Evolutionary conservation across 2,113 vertebrate species (phyloP).

Genomic region (Nerophis lumbriciformis): DNA sequence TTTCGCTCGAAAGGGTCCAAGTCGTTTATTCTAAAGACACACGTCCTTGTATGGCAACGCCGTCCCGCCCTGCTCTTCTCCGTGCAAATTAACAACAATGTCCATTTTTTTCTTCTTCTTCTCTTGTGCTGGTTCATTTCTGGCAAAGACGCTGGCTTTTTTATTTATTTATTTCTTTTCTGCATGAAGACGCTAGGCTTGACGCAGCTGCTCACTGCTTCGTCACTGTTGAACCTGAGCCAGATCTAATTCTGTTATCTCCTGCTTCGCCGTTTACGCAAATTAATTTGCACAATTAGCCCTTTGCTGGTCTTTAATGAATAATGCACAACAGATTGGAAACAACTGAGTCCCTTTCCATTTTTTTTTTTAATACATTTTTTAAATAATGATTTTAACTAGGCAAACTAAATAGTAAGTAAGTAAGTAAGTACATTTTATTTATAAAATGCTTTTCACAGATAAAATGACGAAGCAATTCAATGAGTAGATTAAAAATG

Average conservation of each 20-base stretch:
- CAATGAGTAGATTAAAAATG: no score
- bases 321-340: constrained; percentile 87
- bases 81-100: constrained; percentile 91
- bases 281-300: constrained; percentile 99
- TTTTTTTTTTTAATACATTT: background rate
- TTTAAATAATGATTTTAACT: background rate
- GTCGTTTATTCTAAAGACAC: constrained; percentile 91
- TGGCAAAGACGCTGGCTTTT: constrained; percentile 74
- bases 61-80: constrained; percentile 60
- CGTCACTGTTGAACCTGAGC: constrained; percentile 86
- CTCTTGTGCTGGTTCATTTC: constrained; percentile 94
- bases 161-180: no score
- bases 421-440: no score
- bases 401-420: no score
- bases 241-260: constrained; percentile 99
- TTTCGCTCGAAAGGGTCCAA: constrained; percentile 61
- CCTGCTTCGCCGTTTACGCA: constrained; percentile 95
- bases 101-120: constrained; percentile 81
- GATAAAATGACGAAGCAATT: no score
- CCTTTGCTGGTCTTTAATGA: constrained; percentile 92
- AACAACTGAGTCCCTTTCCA: constrained; percentile 54
- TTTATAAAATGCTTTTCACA: no score
- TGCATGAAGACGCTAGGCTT: no score
- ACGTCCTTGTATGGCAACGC: constrained; percentile 71
- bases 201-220: constrained; percentile 90